These are phyloP conservation scores for Ferdinandea cuprea DNA, from an alignment of 2,888 invertebrate species.

Conservation along the genomic window DNA sequence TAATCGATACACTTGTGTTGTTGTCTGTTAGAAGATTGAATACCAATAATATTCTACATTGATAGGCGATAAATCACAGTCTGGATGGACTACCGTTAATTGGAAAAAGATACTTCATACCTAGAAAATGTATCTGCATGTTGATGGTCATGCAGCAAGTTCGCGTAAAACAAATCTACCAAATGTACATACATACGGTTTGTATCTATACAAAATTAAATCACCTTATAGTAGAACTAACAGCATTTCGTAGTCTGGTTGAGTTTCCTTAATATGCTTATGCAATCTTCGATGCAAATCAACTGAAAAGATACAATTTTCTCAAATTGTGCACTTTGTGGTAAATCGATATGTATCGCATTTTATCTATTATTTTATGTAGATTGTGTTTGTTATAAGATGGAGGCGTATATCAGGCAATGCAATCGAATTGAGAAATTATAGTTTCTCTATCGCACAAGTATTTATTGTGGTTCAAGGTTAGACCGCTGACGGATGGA, in stretches of 20 bases:
- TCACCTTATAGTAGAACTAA: slow-evolving; percentile 16
- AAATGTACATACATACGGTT: background rate
- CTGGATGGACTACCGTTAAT: background rate
- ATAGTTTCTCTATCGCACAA: slow-evolving; percentile 17
- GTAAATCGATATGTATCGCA: slow-evolving; percentile 62
- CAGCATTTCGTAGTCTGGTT: slow-evolving; percentile 7
- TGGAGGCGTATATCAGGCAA: background rate
- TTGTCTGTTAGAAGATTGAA: slow-evolving; percentile 32
- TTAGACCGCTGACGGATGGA: slow-evolving; percentile 22
- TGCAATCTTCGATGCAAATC: slow-evolving; percentile 12
- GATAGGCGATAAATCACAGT: background rate
- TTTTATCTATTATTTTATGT: slow-evolving; percentile 33
- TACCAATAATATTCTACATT: slow-evolving; percentile 21
- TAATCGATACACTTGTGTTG: slow-evolving; percentile 17
- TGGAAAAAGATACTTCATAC: slow-evolving; percentile 34
- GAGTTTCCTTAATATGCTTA: background rate
- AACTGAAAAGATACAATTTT: slow-evolving; percentile 22
- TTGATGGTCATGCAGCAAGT: slow-evolving; percentile 20
- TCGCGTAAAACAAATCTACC: background rate
- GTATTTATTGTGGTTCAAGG: slow-evolving; percentile 48
- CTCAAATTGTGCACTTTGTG: slow-evolving; percentile 3
- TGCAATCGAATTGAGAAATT: slow-evolving; percentile 11
- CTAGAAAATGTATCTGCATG: slow-evolving; percentile 27
- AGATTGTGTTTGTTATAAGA: slow-evolving; percentile 21
- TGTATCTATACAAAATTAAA: background rate